phyloP scores from a whole-genome alignment of 2,113 vertebrate species.

The Pycnonotus jocosus region DNA sequence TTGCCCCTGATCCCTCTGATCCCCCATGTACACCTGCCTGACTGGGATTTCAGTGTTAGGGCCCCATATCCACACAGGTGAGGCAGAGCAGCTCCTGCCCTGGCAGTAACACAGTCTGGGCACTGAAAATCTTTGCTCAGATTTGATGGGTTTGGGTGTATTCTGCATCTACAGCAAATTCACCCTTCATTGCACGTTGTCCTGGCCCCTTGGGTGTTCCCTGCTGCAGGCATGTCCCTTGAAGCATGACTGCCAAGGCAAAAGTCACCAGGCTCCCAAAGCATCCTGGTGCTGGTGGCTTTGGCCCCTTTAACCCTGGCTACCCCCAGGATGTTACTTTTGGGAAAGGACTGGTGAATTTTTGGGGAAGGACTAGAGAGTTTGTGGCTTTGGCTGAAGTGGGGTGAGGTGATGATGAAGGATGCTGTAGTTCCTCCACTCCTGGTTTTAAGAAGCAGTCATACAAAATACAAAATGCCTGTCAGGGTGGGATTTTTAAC shows the following conservation, averaged over 20 bases:
- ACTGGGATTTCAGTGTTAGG: neutral
- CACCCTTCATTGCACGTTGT: accelerated
- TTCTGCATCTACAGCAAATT: neutral
- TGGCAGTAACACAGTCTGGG: neutral
- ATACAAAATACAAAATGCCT: neutral
- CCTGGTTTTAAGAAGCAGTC: neutral
- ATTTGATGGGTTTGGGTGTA: neutral
- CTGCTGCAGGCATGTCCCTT: neutral
- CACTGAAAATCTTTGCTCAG: accelerated
- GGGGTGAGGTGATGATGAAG: neutral
- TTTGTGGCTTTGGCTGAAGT: neutral
- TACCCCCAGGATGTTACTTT: neutral
- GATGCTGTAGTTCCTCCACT: neutral
- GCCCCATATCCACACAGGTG: neutral
- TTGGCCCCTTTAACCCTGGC: neutral
- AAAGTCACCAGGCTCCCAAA: neutral
- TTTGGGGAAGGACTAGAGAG: neutral
- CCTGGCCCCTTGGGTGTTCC: neutral
- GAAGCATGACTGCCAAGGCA: neutral
- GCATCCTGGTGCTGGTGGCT: accelerated
- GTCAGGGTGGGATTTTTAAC: neutral
- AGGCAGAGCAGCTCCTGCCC: neutral
- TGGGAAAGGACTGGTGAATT: neutral
- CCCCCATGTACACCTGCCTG: accelerated
- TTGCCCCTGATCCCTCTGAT: accelerated